Evolutionary conservation across 2,113 vertebrate species (phyloP).

Genomic region (Lycocorax pyrrhopterus): DNA sequence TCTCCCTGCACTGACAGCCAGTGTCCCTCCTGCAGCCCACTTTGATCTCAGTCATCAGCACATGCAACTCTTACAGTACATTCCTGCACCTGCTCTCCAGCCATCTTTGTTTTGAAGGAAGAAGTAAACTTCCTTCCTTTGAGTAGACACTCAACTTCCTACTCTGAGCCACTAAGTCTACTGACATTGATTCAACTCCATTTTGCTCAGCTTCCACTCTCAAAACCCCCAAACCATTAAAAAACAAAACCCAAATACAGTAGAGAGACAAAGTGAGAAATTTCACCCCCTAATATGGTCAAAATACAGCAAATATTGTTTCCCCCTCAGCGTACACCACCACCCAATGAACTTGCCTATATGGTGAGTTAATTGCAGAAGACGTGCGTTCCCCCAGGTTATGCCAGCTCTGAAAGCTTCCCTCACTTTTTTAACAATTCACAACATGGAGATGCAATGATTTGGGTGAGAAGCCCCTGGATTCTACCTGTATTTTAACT

Average conservation of each 20-base stretch:
- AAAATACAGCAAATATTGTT: background rate
- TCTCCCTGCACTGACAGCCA: background rate
- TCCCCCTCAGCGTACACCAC: background rate
- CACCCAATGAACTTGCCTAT: background rate
- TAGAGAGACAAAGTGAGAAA: background rate
- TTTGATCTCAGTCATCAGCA: background rate
- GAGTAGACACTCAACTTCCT: background rate
- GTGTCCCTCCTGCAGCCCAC: background rate
- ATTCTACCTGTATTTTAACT: background rate
- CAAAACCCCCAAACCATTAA: background rate
- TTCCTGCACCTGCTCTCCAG: background rate
- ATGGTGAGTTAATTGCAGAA: background rate
- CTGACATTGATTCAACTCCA: background rate
- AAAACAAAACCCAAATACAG: background rate
- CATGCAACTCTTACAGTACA: rapidly evolving
- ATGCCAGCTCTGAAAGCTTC: background rate
- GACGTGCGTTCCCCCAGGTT: background rate
- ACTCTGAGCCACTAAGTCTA: background rate
- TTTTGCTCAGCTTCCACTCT: background rate
- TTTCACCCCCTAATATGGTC: background rate
- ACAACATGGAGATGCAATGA: background rate
- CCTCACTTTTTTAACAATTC: background rate
- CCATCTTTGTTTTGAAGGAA: background rate
- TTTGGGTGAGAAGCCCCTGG: background rate
- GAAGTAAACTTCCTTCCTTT: background rate